Evolutionary conservation across 2,888 invertebrate genomes (phyloP).

Genomic region (Lepidonotus clava): DNA sequence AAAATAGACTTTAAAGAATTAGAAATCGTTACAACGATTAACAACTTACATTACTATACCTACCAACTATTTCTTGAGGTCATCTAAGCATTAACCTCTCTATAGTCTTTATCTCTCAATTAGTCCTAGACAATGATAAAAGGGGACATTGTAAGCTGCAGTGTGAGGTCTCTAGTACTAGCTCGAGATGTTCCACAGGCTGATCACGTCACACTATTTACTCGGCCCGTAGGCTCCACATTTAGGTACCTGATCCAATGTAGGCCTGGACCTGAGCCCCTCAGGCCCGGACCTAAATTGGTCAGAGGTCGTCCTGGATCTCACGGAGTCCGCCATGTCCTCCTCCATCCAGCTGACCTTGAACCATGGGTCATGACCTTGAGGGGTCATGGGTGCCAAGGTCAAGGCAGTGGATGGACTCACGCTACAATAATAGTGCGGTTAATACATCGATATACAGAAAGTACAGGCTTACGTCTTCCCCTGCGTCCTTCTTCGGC

Average conservation of each 20-base stretch:
- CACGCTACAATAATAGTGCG: neutral
- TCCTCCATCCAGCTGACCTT: conserved; percentile 1
- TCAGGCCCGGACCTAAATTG: neutral
- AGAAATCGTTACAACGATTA: no score
- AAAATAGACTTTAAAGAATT: no score
- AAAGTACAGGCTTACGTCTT: conserved; percentile 57
- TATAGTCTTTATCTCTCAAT: no score
- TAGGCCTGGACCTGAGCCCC: neutral
- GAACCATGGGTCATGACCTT: conserved; percentile 26
- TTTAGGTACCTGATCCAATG: conserved; percentile 13
- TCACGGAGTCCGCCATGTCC: neutral
- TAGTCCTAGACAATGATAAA: no score
- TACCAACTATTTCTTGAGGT: no score
- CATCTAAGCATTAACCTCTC: no score
- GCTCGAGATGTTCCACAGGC: conserved; percentile 38
- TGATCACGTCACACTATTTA: neutral
- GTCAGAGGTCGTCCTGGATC: neutral
- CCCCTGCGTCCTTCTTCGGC: conserved; percentile 58
- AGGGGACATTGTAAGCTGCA: conserved; percentile 13
- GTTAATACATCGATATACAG: neutral
- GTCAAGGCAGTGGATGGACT: conserved; percentile 33
- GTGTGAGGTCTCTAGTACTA: conserved; percentile 5
- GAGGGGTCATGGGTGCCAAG: no score
- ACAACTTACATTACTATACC: no score
- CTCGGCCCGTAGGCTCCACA: no score